Conservation (phyloP, 2,113 vertebrate genomes). For the Pitta sordida region DNA sequence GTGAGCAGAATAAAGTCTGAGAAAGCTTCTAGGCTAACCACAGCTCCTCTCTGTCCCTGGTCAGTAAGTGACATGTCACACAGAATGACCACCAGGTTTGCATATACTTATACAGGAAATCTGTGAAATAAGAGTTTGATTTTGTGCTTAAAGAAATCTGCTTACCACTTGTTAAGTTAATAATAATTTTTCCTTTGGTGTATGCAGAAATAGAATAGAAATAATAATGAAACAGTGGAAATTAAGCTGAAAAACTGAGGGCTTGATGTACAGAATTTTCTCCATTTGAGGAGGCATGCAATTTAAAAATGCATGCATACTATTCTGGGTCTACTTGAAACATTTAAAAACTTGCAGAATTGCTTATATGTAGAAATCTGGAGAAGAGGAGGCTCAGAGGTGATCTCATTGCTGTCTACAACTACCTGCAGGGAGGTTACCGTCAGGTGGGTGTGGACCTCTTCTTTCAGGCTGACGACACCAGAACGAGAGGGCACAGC, state of each 20-base stretch:
- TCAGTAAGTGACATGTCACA: neutral
- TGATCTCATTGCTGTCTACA: too few relatives aligned
- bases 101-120: neutral
- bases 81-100: neutral
- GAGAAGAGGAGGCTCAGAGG: too few relatives aligned
- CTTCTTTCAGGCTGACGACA: too few relatives aligned
- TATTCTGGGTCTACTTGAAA: neutral
- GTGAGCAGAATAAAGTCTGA: neutral
- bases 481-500: too few relatives aligned
- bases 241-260: neutral
- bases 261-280: neutral
- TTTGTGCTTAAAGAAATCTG: neutral
- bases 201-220: neutral
- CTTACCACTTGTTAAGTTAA: neutral
- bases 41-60: neutral
- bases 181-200: neutral
- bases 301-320: neutral
- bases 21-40: neutral
- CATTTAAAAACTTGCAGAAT: neutral
- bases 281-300: neutral
- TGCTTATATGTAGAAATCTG: neutral
- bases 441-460: too few relatives aligned
- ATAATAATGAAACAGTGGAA: neutral
- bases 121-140: neutral
- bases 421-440: too few relatives aligned